Evolutionary conservation across 2,113 vertebrate genomes (phyloP).

Genomic region (Sceloporus tristichus): DNA sequence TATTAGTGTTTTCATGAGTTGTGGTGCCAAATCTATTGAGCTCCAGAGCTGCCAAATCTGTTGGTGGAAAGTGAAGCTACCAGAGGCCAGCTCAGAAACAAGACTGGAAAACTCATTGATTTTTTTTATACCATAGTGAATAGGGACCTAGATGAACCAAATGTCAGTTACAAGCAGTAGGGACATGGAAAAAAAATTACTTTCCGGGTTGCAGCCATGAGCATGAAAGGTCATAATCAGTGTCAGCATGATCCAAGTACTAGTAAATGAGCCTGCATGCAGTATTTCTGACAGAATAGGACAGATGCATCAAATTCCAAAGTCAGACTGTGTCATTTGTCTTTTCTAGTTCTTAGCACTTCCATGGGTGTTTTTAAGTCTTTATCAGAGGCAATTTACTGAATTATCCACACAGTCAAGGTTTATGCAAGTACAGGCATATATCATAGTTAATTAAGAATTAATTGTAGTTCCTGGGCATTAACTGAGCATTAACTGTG

Average conservation of each 20-base stretch:
- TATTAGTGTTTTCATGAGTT: too few species aligned
- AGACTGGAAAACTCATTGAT: neutral
- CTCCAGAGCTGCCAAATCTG: neutral
- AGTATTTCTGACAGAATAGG: neutral
- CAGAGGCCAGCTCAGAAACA: neutral
- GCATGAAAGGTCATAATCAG: neutral
- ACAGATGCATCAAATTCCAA: neutral
- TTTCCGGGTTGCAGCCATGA: constrained; percentile 23
- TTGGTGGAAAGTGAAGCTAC: neutral
- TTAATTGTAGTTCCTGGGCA: too few species aligned
- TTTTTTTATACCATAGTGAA: neutral
- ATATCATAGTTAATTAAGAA: too few species aligned
- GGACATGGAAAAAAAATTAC: constrained; percentile 20
- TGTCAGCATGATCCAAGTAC: neutral
- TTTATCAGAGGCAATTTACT: neutral
- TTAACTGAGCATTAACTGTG: too few species aligned
- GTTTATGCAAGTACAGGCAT: neutral
- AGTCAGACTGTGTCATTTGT: neutral
- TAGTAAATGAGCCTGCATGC: neutral
- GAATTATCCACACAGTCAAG: neutral
- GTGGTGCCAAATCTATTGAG: too few species aligned
- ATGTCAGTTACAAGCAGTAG: neutral
- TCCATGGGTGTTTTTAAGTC: neutral
- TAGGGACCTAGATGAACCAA: neutral
- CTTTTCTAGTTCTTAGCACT: neutral